Evolutionary conservation across 2,888 invertebrate species (phyloP), one percentile per base, ranked within the genome.

Genomic region (Callyntrura guangdongensis): DNA sequence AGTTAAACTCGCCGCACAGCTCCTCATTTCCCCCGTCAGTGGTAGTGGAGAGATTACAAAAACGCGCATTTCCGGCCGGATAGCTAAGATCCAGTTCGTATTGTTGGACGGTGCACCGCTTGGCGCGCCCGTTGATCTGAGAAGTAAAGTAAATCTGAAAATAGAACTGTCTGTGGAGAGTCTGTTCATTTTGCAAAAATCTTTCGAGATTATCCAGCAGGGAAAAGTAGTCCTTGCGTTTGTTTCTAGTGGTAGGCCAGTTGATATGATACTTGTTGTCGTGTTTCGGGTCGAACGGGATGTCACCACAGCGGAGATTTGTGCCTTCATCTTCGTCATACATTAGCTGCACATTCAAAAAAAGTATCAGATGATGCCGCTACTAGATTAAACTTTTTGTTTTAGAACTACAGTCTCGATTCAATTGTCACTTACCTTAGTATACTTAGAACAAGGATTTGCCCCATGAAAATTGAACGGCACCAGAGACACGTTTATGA

Each of bases 131-230:
- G 67, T 67, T 88, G 25, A 64, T 22, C n/a, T 74, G 74, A 12
- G 84, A 88, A 20, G 89, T 84, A 25, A 91, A 92, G 72, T 91
- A 92, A 45, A 92, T 69, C 67, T 92, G 92, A 81, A 92, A 91
- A 74, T 88, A 92, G 53, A 92, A 92, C 47, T 89, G 89, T 36
- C 86, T 89, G 61, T 69, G 91, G 27, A 84, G 69, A 4, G 53
- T 79, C 59, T 92, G 89, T 56, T 92, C 92, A 20, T 91, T 88
- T 61, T 86, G 59, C 0, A 92, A 84, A 25, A 91, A 89, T 36
- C 86, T 86, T 69, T 91, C 92, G n/a, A 92, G 59, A 56, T 89
- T 92, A 14, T 89, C 89, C 17, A 88, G 61, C 9, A 92, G 64
- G 6, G 91, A 91, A 69, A 91, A 92, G 53, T 89, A 59, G n/a